These are phyloP conservation scores for Arctia plantaginis DNA, from an alignment of 2,888 invertebrate species.

Conservation along the genomic window DNA sequence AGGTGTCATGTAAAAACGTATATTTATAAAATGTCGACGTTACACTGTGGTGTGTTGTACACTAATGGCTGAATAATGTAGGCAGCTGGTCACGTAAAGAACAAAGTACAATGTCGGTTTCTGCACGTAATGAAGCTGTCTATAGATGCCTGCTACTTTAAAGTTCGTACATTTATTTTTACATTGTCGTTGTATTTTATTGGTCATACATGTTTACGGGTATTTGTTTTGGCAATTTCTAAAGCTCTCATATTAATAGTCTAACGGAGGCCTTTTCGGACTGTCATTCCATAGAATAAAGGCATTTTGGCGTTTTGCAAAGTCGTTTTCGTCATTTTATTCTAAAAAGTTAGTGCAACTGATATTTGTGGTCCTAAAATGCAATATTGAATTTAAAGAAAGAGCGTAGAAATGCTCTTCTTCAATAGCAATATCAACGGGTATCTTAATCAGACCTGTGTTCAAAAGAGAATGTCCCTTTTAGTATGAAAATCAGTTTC, in stretches of 20 bases:
- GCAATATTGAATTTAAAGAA: no score
- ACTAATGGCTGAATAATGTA: constrained; percentile 74
- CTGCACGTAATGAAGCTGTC: constrained; percentile 64
- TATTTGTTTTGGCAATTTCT: constrained; percentile 8
- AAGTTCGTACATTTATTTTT: constrained; percentile 56
- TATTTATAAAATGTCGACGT: constrained; percentile 54
- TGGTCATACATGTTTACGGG: constrained; percentile 41
- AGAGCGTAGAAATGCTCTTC: no score
- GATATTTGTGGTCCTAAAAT: no score
- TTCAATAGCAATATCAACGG: no score
- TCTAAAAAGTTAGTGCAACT: no score
- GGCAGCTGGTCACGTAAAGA: constrained; percentile 70
- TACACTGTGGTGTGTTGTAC: constrained; percentile 54
- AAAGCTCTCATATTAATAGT: background rate
- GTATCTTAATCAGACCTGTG: no score
- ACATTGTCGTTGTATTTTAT: constrained; percentile 47
- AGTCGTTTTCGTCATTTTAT: background rate
- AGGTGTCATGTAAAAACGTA: constrained; percentile 8
- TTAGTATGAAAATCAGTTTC: no score
- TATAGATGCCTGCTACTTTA: constrained; percentile 55
- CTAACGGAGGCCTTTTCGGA: background rate
- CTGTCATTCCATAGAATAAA: background rate
- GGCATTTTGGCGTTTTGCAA: background rate
- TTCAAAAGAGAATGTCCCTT: no score
- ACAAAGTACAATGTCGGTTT: constrained; percentile 65